These are phyloP conservation scores for Corticium candelabrum DNA, from an alignment of 37 sponge, comb jelly and placozoan species.

Conservation along the genomic window DNA sequence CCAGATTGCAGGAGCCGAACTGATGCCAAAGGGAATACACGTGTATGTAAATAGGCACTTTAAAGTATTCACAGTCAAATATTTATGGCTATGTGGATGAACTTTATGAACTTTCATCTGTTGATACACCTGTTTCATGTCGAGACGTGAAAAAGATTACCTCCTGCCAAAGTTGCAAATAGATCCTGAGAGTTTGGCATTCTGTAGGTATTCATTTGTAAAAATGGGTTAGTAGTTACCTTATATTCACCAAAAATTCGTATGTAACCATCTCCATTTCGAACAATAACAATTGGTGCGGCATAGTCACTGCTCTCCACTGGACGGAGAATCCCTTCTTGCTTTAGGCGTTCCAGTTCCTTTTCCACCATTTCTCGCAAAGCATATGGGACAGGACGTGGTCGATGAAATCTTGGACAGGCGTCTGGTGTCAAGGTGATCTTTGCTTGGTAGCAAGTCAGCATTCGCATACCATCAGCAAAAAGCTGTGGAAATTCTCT, in stretches of 20 bases:
- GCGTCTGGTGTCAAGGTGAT: constrained; percentile 1
- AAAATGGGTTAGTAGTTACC: constrained; percentile 18
- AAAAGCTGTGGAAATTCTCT: too few relatives aligned
- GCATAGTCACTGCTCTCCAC: constrained; percentile 17
- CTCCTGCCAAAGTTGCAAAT: constrained; percentile 16
- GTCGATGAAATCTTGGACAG: constrained; percentile 16
- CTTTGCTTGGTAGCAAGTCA: constrained; percentile 2
- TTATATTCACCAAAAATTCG: constrained; percentile 41
- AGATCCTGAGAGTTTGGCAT: constrained; percentile 22
- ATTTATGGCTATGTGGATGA: not conserved
- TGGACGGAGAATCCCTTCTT: constrained; percentile 9
- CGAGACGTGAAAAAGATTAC: constrained; percentile 15
- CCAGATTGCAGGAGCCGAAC: constrained; percentile 14
- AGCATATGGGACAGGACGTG: constrained; percentile 28
- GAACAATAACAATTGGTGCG: constrained; percentile 29
- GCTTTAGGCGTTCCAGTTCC: constrained; percentile 25
- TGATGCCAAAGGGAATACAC: constrained; percentile 15
- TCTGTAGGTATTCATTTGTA: constrained; percentile 14
- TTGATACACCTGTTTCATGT: constrained; percentile 9
- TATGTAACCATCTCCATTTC: constrained; percentile 19
- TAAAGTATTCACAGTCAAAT: constrained; percentile 14
- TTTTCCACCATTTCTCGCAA: constrained; percentile 16
- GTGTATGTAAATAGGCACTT: constrained; percentile 10
- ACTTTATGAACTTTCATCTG: constrained; percentile 7
- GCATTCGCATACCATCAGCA: not conserved